phyloP scores from a whole-genome alignment of 2,888 invertebrate genomes.

The Scaptodrosophila latifasciaeformis region DNA sequence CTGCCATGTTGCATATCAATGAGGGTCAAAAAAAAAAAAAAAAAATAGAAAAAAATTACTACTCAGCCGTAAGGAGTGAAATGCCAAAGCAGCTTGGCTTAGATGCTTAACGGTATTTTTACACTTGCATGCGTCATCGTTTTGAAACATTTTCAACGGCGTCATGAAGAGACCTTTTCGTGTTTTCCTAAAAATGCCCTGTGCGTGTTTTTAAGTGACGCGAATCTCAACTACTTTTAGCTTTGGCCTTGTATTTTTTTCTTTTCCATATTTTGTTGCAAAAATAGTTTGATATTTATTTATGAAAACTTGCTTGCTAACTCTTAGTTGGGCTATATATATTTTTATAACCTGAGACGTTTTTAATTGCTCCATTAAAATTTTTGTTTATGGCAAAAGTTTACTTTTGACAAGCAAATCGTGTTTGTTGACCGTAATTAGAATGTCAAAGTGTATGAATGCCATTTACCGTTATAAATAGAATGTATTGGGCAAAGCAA shows the following conservation, averaged over 20 bases:
- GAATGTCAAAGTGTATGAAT: conserved; percentile 59
- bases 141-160: no score
- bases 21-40: neutral
- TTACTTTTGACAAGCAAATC: conserved; percentile 52
- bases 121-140: conserved; percentile 52
- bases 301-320: conserved; percentile 9
- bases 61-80: no score
- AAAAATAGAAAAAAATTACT: no score
- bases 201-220: conserved; percentile 52
- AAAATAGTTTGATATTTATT: neutral
- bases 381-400: conserved; percentile 59
- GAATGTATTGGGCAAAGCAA: no score
- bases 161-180: conserved; percentile 35
- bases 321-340: conserved; percentile 12
- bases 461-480: no score
- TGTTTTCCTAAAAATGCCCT: conserved; percentile 18
- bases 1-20: neutral
- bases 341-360: conserved; percentile 50
- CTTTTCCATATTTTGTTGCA: neutral
- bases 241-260: no score
- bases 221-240: no score
- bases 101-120: conserved; percentile 42
- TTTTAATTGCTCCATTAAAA: conserved; percentile 67
- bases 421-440: conserved; percentile 47
- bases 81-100: conserved; percentile 28